A percentile compares a stretch with the other conserved stretches of the same genome.
Conservation (phyloP, 2,888 invertebrate genomes). For the Stenchaetothrips biformis region DNA sequence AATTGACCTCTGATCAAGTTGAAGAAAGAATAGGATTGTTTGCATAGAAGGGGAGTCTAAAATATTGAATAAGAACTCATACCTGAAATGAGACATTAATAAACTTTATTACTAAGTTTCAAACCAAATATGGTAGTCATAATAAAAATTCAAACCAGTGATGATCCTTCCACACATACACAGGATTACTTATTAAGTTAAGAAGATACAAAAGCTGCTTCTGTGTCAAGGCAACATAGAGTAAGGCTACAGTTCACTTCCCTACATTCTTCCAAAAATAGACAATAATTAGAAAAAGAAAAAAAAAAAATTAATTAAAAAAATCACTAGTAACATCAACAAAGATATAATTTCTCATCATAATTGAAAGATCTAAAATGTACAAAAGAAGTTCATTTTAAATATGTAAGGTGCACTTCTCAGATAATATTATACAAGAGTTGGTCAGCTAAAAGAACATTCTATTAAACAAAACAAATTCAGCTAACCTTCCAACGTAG, state of each 20-base stretch:
- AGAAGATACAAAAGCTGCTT: neutral
- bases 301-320: too few species aligned
- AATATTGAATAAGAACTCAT: neutral
- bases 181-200: neutral
- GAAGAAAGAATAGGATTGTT: neutral
- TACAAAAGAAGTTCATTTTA: neutral
- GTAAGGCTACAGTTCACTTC: neutral
- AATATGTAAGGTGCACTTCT: neutral
- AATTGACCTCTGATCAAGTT: neutral
- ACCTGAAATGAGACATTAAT: neutral
- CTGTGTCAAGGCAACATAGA: neutral
- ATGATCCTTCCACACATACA: neutral
- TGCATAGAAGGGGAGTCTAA: too few species aligned
- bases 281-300: neutral
- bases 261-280: neutral
- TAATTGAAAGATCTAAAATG: neutral
- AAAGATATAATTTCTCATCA: neutral
- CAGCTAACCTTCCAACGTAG: neutral
- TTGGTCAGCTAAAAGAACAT: neutral
- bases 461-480: neutral
- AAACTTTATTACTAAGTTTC: constrained; percentile 1
- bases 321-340: neutral
- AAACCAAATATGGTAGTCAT: neutral
- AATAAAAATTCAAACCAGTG: neutral
- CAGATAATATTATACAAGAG: neutral